These are phyloP conservation scores for Chondrilla cf. caribensis DNA, from an alignment of 37 sponge, comb jelly and placozoan genomes.

Conservation along the genomic window DNA sequence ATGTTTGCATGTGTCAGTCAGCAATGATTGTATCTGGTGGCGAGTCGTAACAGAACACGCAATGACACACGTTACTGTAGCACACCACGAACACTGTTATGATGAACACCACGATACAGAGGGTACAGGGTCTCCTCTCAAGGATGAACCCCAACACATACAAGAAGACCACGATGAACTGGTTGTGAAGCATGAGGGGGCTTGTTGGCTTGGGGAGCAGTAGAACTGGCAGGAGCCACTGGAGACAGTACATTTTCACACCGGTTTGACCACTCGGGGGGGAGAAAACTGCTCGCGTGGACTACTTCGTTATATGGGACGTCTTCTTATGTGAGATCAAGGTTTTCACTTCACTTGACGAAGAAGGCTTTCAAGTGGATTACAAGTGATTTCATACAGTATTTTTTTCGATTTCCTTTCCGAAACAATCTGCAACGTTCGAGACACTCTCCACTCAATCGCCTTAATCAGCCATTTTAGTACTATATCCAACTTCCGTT, in stretches of 20 bases:
- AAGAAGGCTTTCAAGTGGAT: too few relatives aligned
- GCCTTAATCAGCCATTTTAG: too few relatives aligned
- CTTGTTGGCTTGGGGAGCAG: constrained; percentile 82
- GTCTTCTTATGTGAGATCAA: too few relatives aligned
- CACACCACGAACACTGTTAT: constrained; percentile 76
- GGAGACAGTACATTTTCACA: constrained; percentile 87
- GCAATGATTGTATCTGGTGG: background rate
- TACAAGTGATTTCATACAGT: too few relatives aligned
- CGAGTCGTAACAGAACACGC: constrained; percentile 66
- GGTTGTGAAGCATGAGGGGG: constrained; percentile 76
- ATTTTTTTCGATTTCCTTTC: too few relatives aligned
- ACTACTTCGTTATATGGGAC: too few relatives aligned
- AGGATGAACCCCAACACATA: constrained; percentile 76
- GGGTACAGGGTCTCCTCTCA: constrained; percentile 83
- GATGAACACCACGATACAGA: constrained; percentile 84
- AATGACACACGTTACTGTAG: constrained; percentile 76
- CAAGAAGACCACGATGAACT: constrained; percentile 69
- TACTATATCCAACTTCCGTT: too few relatives aligned
- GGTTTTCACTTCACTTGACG: too few relatives aligned
- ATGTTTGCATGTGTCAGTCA: background rate
- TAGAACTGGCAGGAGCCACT: constrained; percentile 94
- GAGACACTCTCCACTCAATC: too few relatives aligned
- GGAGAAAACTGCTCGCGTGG: too few relatives aligned
- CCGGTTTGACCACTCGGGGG: background rate
- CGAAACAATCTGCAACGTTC: too few relatives aligned